Evolutionary conservation across 1,140 invertebrate species (phyloP), one percentile per base, ranked within the genome.

Genomic region (Lepeophtheirus salmonis): DNA sequence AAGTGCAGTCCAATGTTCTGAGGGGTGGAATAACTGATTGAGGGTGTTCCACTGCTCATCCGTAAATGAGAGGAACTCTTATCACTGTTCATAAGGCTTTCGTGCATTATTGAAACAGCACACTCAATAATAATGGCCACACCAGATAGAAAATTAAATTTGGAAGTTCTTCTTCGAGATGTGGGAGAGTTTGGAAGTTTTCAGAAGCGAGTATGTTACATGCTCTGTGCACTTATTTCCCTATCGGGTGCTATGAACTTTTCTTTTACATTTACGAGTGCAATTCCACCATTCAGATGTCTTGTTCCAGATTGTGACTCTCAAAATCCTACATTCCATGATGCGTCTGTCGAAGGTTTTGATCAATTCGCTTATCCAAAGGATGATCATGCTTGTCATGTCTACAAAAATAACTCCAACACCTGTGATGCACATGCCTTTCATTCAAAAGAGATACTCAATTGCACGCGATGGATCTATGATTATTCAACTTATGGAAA

Each of bases 401-500:
- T 18, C 17, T 57, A 21, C 64, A 61, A 53, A 57, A 56, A 10
- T 1, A 3, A n/a, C 26, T 23, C 6, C 2, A 18, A 61, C 61
- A 64, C 26, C 2, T 54, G 16, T 22, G 14, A 54, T 17, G 2
- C 52, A 14, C 17, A 50, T 50, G 16, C 18, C 22, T 56, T 56
- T 22, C 18, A 53, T 24, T 1, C 6, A 3, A 0, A 14, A 12
- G 20, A 57, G 14, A 18, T 16, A 16, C 17, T 56, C 21, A 17
- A 41, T 68, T 64, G 63, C 20, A 6, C 2, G 16, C 18, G 30
- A 1, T 30, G 61, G 22, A 25, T 21, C 16, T 64, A 52, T 16
- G 61, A 64, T 50, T n/a, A 3, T 13, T 17, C 54, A 6, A 25
- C 54, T 12, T 49, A 64, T 51, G 17, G 54, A 20, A 63, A 61